Percentiles rank a stretch among this genome's conserved stretches.
These are phyloP conservation scores for Zoanthus gigantus DNA, from an alignment of 92 coral and sea anemone genomes.

Conservation along the genomic window DNA sequence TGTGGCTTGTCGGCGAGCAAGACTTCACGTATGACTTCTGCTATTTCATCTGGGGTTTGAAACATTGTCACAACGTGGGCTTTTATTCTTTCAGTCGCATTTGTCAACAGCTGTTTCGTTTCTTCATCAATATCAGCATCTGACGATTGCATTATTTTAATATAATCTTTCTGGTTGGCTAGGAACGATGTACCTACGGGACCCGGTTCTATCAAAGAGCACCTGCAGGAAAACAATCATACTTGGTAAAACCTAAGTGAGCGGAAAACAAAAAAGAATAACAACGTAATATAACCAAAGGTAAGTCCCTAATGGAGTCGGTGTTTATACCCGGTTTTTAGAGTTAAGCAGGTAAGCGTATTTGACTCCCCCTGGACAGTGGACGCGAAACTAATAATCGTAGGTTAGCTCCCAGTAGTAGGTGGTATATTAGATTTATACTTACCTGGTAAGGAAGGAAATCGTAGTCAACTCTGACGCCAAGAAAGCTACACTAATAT, in stretches of 20 bases:
- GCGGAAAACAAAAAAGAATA: too few species aligned
- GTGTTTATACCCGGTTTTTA: too few species aligned
- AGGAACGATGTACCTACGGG: slow-evolving; percentile 79
- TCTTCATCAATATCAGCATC: slow-evolving; percentile 77
- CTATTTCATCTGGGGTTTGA: slow-evolving; percentile 88
- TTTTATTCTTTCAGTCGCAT: slow-evolving; percentile 62
- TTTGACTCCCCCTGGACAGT: too few species aligned
- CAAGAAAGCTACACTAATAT: too few species aligned
- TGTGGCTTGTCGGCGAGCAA: slow-evolving; percentile 84
- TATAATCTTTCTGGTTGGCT: slow-evolving; percentile 44
- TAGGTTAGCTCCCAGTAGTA: too few species aligned
- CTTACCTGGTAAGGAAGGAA: too few species aligned
- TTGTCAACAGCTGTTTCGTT: slow-evolving; percentile 80
- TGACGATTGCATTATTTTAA: slow-evolving; percentile 17
- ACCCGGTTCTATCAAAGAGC: slow-evolving; percentile 93
- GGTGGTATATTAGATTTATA: too few species aligned
- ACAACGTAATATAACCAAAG: too few species aligned
- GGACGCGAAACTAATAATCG: too few species aligned
- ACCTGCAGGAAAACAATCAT: slow-evolving; percentile 39
- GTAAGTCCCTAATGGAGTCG: too few species aligned
- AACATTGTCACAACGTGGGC: slow-evolving; percentile 67
- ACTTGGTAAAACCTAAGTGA: not conserved
- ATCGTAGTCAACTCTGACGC: too few species aligned
- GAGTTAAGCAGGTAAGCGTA: too few species aligned
- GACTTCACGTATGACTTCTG: slow-evolving; percentile 77